Evolutionary conservation across 1,140 invertebrate species (phyloP).

Genomic region (Metopolophium dirhodum): DNA sequence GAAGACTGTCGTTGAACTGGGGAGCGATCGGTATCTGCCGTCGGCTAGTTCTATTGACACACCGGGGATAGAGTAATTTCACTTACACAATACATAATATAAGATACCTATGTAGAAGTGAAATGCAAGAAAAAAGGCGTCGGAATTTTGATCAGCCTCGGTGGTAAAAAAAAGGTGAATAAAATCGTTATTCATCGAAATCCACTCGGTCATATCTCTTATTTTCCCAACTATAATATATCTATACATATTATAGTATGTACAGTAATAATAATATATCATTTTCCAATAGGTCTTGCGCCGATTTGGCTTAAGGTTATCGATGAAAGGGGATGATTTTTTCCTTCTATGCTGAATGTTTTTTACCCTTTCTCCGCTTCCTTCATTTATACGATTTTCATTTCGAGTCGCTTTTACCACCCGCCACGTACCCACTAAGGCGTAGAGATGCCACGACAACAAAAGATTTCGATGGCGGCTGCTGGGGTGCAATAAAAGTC

Average conservation of each 20-base stretch:
- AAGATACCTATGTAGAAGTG: background rate
- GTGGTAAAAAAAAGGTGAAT: background rate
- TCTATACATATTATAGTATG: background rate
- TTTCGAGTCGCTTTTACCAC: background rate
- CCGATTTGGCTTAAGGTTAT: constrained; percentile 12
- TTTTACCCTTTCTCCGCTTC: background rate
- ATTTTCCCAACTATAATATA: background rate
- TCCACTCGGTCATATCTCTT: background rate
- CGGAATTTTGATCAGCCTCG: background rate
- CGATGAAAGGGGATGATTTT: constrained; percentile 2
- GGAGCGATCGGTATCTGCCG: too few relatives aligned
- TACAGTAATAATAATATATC: background rate
- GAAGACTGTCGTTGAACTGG: background rate
- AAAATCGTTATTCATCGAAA: constrained; percentile 28
- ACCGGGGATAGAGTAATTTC: background rate
- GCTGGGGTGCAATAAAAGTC: background rate
- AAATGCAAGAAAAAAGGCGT: background rate
- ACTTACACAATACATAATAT: background rate
- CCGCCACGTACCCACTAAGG: background rate
- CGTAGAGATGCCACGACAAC: background rate
- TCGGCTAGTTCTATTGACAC: background rate
- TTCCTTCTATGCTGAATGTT: background rate
- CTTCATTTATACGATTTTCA: constrained; percentile 28
- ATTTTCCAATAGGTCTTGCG: constrained; percentile 3
- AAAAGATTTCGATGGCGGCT: background rate